Conservation (phyloP, 2,888 invertebrate genomes). For the Drosophila demipolita region DNA sequence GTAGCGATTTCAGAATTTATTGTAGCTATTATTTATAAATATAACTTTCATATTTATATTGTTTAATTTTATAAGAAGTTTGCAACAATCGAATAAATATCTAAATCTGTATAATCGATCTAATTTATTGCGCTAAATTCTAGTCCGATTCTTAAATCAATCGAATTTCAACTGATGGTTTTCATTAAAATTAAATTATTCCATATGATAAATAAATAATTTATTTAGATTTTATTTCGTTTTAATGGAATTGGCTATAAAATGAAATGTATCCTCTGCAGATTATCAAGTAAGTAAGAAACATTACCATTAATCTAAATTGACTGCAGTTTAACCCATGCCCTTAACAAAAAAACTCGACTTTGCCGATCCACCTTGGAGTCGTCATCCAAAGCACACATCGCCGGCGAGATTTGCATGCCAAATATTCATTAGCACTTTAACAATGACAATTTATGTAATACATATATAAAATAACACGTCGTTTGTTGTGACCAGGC, state of each 20-base stretch:
- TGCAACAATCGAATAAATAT: neutral
- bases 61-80: neutral
- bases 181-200: neutral
- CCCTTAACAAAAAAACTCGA: conserved; percentile 14
- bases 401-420: conserved; percentile 59
- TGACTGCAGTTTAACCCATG: conserved; percentile 5
- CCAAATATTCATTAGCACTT: conserved; percentile 73
- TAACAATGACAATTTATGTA: conserved; percentile 70
- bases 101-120: neutral
- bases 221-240: neutral
- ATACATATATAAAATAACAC: conserved; percentile 41
- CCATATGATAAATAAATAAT: neutral
- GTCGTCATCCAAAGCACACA: conserved; percentile 14
- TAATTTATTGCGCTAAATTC: neutral
- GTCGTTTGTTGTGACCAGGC: conserved; percentile 21
- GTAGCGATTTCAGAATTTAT: neutral
- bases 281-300: neutral
- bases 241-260: neutral
- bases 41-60: neutral
- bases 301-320: conserved; percentile 10
- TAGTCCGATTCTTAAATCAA: neutral
- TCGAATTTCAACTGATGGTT: neutral
- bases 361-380: neutral
- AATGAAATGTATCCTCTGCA: neutral
- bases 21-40: neutral